These are phyloP conservation scores for Carlito syrichta DNA, from an alignment of 2,113 vertebrate genomes.

Conservation along the genomic window DNA sequence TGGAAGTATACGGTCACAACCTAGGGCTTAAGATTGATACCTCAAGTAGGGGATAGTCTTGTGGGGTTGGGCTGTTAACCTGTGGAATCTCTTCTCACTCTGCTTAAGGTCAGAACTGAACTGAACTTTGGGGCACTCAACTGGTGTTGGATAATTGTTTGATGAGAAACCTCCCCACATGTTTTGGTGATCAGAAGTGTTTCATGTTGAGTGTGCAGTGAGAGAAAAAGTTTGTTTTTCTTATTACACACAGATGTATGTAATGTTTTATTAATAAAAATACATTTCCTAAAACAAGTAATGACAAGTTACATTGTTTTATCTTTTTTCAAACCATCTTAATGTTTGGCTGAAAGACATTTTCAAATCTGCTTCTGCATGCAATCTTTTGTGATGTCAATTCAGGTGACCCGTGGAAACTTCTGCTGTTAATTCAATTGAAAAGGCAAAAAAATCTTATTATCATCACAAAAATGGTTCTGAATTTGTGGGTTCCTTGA, in stretches of 20 bases:
- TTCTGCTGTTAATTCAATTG: neutral
- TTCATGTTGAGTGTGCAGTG: neutral
- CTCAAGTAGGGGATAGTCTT: neutral
- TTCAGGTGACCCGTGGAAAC: neutral
- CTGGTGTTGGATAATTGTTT: neutral
- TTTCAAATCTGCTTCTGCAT: neutral
- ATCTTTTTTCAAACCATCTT: neutral
- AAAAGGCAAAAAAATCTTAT: neutral
- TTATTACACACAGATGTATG: neutral
- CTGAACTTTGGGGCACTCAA: neutral
- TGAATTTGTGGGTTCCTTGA: neutral
- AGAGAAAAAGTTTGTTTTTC: neutral
- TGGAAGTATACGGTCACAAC: neutral
- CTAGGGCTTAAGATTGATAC: neutral
- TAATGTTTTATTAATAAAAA: neutral
- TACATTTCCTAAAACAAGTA: neutral
- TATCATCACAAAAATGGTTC: neutral
- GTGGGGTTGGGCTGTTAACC: neutral
- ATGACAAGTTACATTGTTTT: neutral
- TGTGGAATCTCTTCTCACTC: neutral
- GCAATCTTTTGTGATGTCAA: neutral
- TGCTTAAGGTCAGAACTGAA: neutral
- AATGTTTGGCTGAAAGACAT: neutral
- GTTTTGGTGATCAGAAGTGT: neutral
- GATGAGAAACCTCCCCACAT: neutral